Conservation (phyloP, 1,140 invertebrate species). For the Papilio dardanus region DNA sequence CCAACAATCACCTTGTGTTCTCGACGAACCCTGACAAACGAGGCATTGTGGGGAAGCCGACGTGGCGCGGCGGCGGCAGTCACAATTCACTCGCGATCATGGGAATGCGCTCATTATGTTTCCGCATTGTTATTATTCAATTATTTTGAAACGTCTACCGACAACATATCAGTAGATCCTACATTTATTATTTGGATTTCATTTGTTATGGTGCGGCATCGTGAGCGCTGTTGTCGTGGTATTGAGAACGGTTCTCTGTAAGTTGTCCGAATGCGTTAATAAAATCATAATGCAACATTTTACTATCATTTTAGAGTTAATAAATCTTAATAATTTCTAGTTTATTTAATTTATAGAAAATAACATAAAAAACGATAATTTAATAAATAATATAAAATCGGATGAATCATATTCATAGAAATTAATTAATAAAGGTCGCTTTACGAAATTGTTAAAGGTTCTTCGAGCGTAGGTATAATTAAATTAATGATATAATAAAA, state of each 20-base stretch:
- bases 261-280: not conserved
- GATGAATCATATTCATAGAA: too few relatives aligned
- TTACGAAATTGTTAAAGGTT: too few relatives aligned
- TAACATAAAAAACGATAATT: too few relatives aligned
- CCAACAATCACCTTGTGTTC: conserved; percentile 52
- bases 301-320: too few relatives aligned
- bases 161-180: conserved; percentile 1
- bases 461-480: too few relatives aligned
- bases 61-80: conserved; percentile 39
- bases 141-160: conserved; percentile 28
- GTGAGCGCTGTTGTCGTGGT: not conserved
- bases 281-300: not conserved
- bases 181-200: not conserved
- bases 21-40: conserved; percentile 70
- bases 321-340: too few relatives aligned
- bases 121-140: conserved; percentile 45
- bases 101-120: conserved; percentile 66
- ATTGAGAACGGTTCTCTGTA: not conserved
- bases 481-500: too few relatives aligned
- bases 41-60: conserved; percentile 60
- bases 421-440: too few relatives aligned
- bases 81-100: conserved; percentile 53
- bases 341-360: too few relatives aligned
- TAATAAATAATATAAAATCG: too few relatives aligned
- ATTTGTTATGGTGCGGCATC: not conserved